Percentiles rank a stretch among this genome's conserved stretches.
Evolutionary conservation across 1,140 invertebrate species (phyloP).

Genomic region (Hycleus cichorii): DNA sequence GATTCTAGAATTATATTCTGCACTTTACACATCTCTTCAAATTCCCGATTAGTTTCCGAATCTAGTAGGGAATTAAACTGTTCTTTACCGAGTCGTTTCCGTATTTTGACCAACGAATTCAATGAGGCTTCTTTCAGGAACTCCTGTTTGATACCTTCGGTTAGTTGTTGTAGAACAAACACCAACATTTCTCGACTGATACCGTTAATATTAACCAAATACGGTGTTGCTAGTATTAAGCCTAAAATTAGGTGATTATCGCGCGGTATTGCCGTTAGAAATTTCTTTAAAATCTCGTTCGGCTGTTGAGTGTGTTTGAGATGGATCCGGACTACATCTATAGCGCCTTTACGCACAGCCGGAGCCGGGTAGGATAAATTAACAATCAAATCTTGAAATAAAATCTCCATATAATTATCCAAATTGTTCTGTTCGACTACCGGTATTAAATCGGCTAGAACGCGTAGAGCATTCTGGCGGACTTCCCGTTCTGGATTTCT

Average conservation of each 20-base stretch:
- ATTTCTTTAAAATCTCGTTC: slow-evolving; percentile 1
- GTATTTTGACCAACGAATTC: slow-evolving; percentile 4
- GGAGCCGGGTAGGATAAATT: slow-evolving; percentile 69
- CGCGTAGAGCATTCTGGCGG: slow-evolving; percentile 65
- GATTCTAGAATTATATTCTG: slow-evolving; percentile 2
- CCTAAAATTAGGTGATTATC: slow-evolving; percentile 6
- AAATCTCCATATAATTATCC: slow-evolving; percentile 50
- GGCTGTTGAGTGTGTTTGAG: slow-evolving; percentile 2
- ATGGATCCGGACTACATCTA: slow-evolving; percentile 3
- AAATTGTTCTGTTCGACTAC: slow-evolving; percentile 53
- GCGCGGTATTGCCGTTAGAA: neutral
- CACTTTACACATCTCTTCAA: slow-evolving; percentile 3
- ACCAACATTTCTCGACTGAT: slow-evolving; percentile 1
- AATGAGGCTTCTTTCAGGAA: slow-evolving; percentile 2
- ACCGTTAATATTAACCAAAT: neutral
- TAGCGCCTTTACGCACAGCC: slow-evolving; percentile 59
- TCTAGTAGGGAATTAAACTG: slow-evolving; percentile 1
- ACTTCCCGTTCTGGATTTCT: slow-evolving; percentile 74
- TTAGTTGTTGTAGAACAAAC: neutral
- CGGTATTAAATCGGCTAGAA: slow-evolving; percentile 65
- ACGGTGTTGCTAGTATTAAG: slow-evolving; percentile 5
- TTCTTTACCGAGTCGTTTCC: neutral
- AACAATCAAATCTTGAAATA: slow-evolving; percentile 58
- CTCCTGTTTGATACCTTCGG: neutral
- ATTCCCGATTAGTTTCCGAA: neutral